Conservation (phyloP, 2,888 invertebrate species). For the Disparrhopalites patrizii region DNA sequence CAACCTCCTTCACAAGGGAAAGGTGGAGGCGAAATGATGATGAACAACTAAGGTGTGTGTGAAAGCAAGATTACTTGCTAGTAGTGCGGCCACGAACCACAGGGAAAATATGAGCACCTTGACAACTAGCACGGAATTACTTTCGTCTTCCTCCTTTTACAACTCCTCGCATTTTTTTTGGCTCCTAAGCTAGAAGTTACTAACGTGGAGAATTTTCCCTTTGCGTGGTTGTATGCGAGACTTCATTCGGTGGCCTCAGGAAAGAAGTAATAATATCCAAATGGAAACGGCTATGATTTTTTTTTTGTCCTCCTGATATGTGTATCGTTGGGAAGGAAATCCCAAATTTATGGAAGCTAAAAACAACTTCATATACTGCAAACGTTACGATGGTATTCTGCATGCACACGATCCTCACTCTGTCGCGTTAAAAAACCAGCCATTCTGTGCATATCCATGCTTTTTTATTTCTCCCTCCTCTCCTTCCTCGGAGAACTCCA, state of each 20-base stretch:
- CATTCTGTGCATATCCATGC: neutral
- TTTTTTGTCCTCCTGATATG: conserved; percentile 1
- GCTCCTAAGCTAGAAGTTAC: neutral
- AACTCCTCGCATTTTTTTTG: conserved; percentile 4
- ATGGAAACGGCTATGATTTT: conserved; percentile 13
- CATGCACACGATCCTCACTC: neutral
- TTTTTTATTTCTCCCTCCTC: neutral
- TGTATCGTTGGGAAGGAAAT: neutral
- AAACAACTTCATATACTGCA: neutral
- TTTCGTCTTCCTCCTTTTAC: conserved; percentile 8
- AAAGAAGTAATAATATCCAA: conserved; percentile 8
- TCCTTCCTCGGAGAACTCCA: no score
- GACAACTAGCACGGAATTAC: conserved; percentile 14
- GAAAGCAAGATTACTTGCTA: no score
- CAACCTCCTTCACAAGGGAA: no score
- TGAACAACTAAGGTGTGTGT: neutral
- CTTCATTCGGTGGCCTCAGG: no score
- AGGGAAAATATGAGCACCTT: neutral
- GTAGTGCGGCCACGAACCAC: no score
- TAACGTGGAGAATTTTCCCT: neutral
- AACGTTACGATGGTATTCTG: neutral
- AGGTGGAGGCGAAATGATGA: neutral
- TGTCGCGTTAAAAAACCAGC: neutral
- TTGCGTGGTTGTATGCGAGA: no score
- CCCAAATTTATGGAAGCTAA: conserved; percentile 13